Percentiles rank a stretch among this genome's conserved stretches.
Evolutionary conservation across 1,140 invertebrate genomes (phyloP).

Genomic region (Ostrea denselamellosa): DNA sequence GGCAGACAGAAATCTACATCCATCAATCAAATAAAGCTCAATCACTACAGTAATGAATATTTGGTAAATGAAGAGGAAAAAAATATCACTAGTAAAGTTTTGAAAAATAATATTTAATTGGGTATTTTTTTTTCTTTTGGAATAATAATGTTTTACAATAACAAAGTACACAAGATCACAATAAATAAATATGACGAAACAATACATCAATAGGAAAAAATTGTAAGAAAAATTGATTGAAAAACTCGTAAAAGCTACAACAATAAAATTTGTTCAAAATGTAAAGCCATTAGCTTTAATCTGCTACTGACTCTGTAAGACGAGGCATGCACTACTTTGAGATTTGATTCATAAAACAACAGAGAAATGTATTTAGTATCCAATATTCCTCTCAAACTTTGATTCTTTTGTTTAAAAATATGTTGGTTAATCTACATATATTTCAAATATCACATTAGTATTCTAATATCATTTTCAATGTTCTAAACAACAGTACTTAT

Average conservation of each 20-base stretch:
- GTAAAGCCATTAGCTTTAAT: neutral
- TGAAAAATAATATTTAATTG: conserved; percentile 37
- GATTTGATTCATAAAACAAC: neutral
- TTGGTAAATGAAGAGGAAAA: neutral
- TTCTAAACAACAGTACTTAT: neutral
- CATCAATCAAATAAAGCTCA: too few relatives aligned
- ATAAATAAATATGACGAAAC: conserved; percentile 32
- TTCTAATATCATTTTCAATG: neutral
- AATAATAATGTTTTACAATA: conserved; percentile 32
- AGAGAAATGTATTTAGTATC: neutral
- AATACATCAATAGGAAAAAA: conserved; percentile 36
- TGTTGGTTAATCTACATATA: neutral
- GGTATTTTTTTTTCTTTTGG: conserved; percentile 37
- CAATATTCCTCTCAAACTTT: neutral
- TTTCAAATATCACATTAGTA: neutral
- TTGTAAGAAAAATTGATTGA: conserved; percentile 28
- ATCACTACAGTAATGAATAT: too few relatives aligned
- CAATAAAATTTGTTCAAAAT: conserved; percentile 36
- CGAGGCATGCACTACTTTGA: neutral
- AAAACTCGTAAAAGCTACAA: conserved; percentile 22
- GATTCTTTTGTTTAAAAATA: neutral
- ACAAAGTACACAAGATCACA: conserved; percentile 35
- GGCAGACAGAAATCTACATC: too few relatives aligned
- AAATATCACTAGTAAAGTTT: neutral
- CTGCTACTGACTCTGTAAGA: neutral